A percentile compares a stretch with the other conserved stretches of the same genome.
Conservation (phyloP, 2,888 invertebrate species). For the Monopis laevigella region DNA sequence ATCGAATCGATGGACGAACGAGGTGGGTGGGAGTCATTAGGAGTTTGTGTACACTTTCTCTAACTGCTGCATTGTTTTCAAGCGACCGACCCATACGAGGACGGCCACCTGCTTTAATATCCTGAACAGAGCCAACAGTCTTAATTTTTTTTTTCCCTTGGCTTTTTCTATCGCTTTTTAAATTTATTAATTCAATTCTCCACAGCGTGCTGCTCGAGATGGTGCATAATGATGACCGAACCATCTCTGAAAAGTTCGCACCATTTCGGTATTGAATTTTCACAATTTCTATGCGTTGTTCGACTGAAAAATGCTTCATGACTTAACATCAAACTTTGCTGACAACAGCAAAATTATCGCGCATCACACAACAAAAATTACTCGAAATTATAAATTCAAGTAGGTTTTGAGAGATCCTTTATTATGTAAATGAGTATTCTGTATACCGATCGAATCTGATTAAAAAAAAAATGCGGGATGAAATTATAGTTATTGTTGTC, state of each 20-base stretch:
- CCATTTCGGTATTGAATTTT: too few relatives aligned
- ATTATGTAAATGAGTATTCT: neutral
- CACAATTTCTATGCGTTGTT: neutral
- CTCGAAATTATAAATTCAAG: too few relatives aligned
- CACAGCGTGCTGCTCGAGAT: neutral
- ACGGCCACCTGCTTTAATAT: neutral
- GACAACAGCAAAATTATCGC: neutral
- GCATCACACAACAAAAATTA: neutral
- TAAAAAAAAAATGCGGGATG: neutral
- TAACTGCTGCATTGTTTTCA: neutral
- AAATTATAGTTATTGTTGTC: neutral
- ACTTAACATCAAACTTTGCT: neutral
- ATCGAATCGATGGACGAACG: too few relatives aligned
- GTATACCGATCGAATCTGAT: neutral
- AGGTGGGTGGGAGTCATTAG: too few relatives aligned
- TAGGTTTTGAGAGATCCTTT: neutral
- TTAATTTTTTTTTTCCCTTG: too few relatives aligned
- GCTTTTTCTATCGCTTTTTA: too few relatives aligned
- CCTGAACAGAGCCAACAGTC: neutral
- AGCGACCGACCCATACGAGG: neutral
- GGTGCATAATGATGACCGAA: neutral
- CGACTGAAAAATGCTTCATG: neutral
- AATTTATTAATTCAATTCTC: neutral
- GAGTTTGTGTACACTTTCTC: neutral
- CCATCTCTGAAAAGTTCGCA: neutral